Evolutionary conservation across 2,113 vertebrate species (phyloP), one percentile per base, ranked within the genome.

Genomic region (Madoqua kirkii): DNA sequence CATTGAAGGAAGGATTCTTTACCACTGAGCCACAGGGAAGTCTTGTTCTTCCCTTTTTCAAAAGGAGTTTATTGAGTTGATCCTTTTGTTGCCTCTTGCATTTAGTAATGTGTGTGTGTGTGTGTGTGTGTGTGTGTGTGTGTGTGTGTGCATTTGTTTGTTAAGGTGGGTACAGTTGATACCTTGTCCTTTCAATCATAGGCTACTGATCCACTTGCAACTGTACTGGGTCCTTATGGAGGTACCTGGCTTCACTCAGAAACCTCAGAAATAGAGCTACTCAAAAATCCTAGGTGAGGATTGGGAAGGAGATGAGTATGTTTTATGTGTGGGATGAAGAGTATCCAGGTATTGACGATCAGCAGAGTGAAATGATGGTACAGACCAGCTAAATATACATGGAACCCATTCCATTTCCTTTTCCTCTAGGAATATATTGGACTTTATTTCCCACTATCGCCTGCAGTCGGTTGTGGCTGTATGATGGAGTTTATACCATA

Each of bases 201-300:
- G 64, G 8, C 59, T 27, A 6, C 2, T n/a, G 13, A 57, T n/a
- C 45, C 1, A 25, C 7, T 7, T 54, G 25, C n/a, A 94, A 23
- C 29, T 55, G 13, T 3, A 15, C 8, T 3, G 4, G 6, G 17
- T 59, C 15, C 64, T 36, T 10, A 27, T 0, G 23, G 23, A n/a
- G 7, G 16, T 67, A 33, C 8, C 3, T 59, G 3, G 7, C 52
- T 14, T 59, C 23, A 48, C 13, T 13, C 29, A 57, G 16, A 55
- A 40, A 43, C 33, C 29, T 43, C 60, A 96, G 48, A 84, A 48
- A 50, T 2, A 40, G 45, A 89, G 55, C 54, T 50, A 14, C 3
- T 33, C 60, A 9, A 7, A 87, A 33, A 48, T 19, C 84, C 19
- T 33, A 31, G 9, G 1, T 48, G 16, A 21, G 11, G 27, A 31